A percentile compares a stretch with the other conserved stretches of the same genome.
Evolutionary conservation across 2,113 vertebrate species (phyloP).

Genomic region (Lates calcarifer): DNA sequence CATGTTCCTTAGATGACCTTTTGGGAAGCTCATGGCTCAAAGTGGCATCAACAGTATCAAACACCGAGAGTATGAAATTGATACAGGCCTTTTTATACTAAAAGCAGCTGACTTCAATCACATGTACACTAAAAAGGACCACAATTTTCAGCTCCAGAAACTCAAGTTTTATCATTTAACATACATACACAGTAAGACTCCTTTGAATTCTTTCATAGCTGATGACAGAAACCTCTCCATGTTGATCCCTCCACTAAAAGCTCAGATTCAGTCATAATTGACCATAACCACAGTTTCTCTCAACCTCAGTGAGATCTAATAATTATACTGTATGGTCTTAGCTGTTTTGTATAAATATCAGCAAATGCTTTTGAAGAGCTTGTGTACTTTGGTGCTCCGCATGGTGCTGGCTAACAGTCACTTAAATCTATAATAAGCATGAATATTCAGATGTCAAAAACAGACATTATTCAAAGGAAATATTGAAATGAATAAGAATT

Average conservation of each 20-base stretch:
- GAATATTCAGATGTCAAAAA: constrained; percentile 8
- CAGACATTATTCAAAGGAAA: constrained; percentile 14
- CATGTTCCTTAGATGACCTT: constrained; percentile 54
- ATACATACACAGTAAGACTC: constrained; percentile 4
- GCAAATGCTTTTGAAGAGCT: constrained; percentile 14
- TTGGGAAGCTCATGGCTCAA: constrained; percentile 28
- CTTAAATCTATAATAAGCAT: not conserved
- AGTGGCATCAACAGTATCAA: constrained; percentile 33
- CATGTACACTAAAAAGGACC: constrained; percentile 16
- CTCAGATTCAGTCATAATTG: constrained; percentile 47
- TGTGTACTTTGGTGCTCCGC: constrained; percentile 15
- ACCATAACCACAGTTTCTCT: constrained; percentile 19
- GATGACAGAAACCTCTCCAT: constrained; percentile 39
- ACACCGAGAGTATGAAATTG: constrained; percentile 56
- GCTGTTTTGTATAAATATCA: constrained; percentile 43
- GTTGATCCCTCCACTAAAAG: constrained; percentile 23
- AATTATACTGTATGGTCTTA: not conserved
- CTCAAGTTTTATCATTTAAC: constrained; percentile 54
- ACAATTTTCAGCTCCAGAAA: constrained; percentile 29
- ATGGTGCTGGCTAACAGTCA: not conserved
- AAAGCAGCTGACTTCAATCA: constrained; percentile 50
- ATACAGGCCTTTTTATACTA: constrained; percentile 47
- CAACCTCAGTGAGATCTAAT: constrained; percentile 9
- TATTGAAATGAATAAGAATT: constrained; percentile 16
- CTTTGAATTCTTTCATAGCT: constrained; percentile 28